Conservation (phyloP, 2,888 invertebrate species). For the Phania funesta region DNA sequence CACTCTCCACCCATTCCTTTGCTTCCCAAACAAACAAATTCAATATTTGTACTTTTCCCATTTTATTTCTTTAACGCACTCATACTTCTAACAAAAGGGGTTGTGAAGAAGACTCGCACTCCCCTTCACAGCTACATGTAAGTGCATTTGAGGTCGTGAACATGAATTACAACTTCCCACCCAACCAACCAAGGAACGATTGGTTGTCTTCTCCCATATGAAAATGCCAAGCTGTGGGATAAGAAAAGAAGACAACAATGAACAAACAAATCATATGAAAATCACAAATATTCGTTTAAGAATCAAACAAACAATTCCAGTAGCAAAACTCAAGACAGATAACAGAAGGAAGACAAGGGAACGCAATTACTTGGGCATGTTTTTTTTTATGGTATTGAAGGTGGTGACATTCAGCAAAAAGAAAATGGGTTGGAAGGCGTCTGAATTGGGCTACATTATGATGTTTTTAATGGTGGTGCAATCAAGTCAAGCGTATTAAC, state of each 20-base stretch:
- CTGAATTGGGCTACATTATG: constrained; percentile 31
- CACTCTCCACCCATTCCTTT: background rate
- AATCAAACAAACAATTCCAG: constrained; percentile 30
- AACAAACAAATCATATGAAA: constrained; percentile 63
- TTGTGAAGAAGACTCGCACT: constrained; percentile 12
- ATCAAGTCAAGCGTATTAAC: constrained; percentile 66
- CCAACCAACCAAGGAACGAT: no score
- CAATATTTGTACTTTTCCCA: constrained; percentile 51
- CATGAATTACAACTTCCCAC: constrained; percentile 53
- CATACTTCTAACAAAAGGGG: constrained; percentile 26
- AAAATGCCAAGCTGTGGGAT: constrained; percentile 25
- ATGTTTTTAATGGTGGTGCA: constrained; percentile 46
- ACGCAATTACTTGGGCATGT: constrained; percentile 64
- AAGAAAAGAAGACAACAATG: constrained; percentile 53
- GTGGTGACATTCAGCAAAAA: constrained; percentile 50
- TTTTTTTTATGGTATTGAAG: constrained; percentile 27
- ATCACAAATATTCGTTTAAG: constrained; percentile 58
- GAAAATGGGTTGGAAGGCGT: background rate
- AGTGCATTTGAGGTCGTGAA: background rate
- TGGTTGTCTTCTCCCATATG: background rate
- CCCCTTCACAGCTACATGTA: background rate
- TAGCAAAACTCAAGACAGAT: constrained; percentile 53
- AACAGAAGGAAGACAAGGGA: constrained; percentile 64
- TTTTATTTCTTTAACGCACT: constrained; percentile 9
- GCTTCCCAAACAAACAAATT: constrained; percentile 21